Conservation (phyloP, 2,888 invertebrate species). For the Lobophora halterata region DNA sequence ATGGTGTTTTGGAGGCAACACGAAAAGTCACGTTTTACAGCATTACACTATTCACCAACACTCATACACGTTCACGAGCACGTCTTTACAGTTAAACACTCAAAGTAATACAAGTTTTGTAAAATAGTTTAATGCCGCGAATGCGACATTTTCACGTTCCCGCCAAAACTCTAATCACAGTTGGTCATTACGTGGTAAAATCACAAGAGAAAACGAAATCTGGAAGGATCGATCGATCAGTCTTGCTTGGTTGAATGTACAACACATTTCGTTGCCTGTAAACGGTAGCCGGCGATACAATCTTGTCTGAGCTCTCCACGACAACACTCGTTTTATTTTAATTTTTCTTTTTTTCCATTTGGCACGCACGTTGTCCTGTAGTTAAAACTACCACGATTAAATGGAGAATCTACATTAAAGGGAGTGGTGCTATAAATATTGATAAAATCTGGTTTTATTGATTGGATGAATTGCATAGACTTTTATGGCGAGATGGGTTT, state of each 20-base stretch:
- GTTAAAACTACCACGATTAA: constrained; percentile 40
- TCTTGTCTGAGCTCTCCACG: constrained; percentile 41
- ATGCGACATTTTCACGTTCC: too few relatives aligned
- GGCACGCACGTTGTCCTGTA: constrained; percentile 27
- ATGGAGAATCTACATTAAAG: constrained; percentile 26
- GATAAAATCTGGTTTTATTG: constrained; percentile 45
- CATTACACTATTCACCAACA: too few relatives aligned
- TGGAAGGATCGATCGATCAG: constrained; percentile 33
- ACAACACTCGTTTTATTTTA: constrained; percentile 41
- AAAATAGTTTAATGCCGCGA: too few relatives aligned
- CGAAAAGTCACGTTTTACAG: too few relatives aligned
- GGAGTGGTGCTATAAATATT: constrained; percentile 31
- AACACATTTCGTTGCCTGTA: constrained; percentile 38
- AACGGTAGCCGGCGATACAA: constrained; percentile 52
- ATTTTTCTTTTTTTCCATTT: constrained; percentile 32
- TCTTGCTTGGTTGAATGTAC: constrained; percentile 29
- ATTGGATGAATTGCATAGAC: constrained; percentile 23
- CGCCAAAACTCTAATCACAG: neutral
- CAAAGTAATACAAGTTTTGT: too few relatives aligned
- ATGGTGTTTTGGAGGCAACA: too few relatives aligned
- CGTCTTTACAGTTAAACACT: too few relatives aligned
- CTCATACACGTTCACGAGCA: too few relatives aligned
- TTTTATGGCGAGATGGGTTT: constrained; percentile 20
- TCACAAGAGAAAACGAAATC: constrained; percentile 13
- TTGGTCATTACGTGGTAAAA: neutral